Evolutionary conservation across 2,888 invertebrate species (phyloP), one percentile per base, ranked within the genome.

Genomic region (Chymomyza procnemis): DNA sequence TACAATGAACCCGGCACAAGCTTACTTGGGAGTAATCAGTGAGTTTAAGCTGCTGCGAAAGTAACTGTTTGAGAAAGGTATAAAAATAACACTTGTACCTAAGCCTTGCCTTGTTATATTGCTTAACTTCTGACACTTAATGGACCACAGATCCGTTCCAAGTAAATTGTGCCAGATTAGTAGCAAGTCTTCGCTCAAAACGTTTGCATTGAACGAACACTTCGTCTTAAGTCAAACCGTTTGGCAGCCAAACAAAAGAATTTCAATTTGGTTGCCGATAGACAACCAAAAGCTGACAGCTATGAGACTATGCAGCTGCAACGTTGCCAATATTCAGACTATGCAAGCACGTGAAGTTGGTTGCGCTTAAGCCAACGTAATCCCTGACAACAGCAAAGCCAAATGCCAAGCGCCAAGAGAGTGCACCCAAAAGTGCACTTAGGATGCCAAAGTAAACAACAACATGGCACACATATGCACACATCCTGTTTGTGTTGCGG

Each of bases 341-440:
- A 41, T 41, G 34, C 34, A 41, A 12, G 34, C 64, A 63, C 30
- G 55, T 64, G 62, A 61, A 69, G 73, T 61, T 68, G 69, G 71
- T 12, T 12, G 34, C 12, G 34, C 69, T 76, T 69, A 71, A 66
- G 79, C 67, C 58, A 58, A 69, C 75, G 67, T 73, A 78, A 67
- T 71, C 70, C 78, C 63, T 63, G 67, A 60, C 69, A 69, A 85
- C 69, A 70, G 71, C 63, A 61, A 52, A 75, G 70, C 76, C 54
- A 46, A 34, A 41, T 12, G 34, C 34, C 50, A 68, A 52, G 54
- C 22, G 54, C 21, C 54, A 6, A 8, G 21, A 66, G 73, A 80
- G 80, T 84, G 85, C 75, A 76, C 76, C 83, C 81, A 72, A 82
- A 85, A 85, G 83, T 81, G 81, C 85, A 85, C 85, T 82, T 82